Base-by-base conservation (phyloP, 2,113 vertebrate species). In the Tamias sibiricus region DNA sequence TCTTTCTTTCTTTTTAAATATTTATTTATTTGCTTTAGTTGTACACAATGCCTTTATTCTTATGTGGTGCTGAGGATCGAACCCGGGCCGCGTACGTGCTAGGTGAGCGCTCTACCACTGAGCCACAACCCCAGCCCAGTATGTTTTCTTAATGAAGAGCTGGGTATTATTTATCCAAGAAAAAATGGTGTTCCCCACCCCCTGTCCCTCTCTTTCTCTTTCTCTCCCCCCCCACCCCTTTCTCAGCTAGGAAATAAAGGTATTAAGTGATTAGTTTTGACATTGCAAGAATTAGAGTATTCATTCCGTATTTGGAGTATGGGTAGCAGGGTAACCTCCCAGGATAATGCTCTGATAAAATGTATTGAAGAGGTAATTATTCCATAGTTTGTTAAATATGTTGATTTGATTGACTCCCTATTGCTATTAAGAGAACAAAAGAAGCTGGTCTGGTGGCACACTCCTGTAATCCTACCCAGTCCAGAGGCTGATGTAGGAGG, bases 201-300 rank as follows among this genome's bases (percentile, higher is more conserved):
- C 54, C 19, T n/a, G n/a, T n/a, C n/a, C n/a, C n/a, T n/a, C n/a
- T n/a, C n/a, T n/a, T n/a, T n/a, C n/a, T n/a, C n/a, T n/a, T n/a
- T n/a, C n/a, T n/a, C 11, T 52, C 11, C 14, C 14, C 14, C 12
- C 14, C 49, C 14, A 11, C 14, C 49, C 14, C 49, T 52, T 14
- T 57, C 59, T 22, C 59, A 28, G 26, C 59, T 30, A 28, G 14
- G 13, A 68, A 87, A 5, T 49, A 59, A 80, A 87, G 19, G 28
- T 79, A 44, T 79, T 71, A 16, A 54, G 82, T 72, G 85, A 82
- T 4, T 90, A 64, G n/a, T 84, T 66, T 93, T 91, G 95, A 91
- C 72, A 47, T 62, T 49, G 12, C 28, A 74, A 75, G 52, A 94
- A 72, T 76, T 87, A 87, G 82, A 82, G 35, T 84, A 62, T 84